A percentile compares a stretch with the other conserved stretches of the same genome.
phyloP scores from a whole-genome alignment of 2,113 vertebrate species.

The Takifugu bimaculatus region DNA sequence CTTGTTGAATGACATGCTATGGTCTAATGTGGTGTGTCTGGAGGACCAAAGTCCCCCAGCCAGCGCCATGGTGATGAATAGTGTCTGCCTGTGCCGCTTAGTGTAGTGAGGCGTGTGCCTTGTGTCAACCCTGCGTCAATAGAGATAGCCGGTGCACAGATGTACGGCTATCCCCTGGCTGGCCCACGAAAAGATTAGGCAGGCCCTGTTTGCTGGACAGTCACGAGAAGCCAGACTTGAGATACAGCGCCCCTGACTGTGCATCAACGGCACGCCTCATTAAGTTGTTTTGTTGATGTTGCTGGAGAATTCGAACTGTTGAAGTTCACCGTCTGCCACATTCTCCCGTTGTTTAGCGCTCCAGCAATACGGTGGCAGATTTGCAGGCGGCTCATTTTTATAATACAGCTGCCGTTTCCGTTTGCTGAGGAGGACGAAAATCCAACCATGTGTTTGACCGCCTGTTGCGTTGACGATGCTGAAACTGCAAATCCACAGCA shows the following conservation, averaged over 20 bases:
- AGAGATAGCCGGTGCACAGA: not conserved
- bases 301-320: not conserved
- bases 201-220: not conserved
- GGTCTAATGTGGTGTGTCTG: slow-evolving; percentile 28
- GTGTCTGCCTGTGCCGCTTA: slow-evolving; percentile 36
- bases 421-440: slow-evolving; percentile 28
- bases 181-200: slow-evolving; percentile 7
- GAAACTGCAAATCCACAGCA: slow-evolving; percentile 22
- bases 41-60: slow-evolving; percentile 42
- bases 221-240: not conserved
- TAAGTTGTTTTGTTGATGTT: not conserved
- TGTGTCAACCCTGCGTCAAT: slow-evolving; percentile 41
- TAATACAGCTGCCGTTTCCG: slow-evolving; percentile 57
- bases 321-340: too few species aligned
- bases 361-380: too few species aligned
- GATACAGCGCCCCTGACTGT: not conserved
- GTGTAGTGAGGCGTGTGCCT: slow-evolving; percentile 48
- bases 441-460: slow-evolving; percentile 24
- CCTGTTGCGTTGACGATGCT: slow-evolving; percentile 21
- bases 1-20: slow-evolving; percentile 22
- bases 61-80: slow-evolving; percentile 53
- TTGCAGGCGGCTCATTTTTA: not conserved
- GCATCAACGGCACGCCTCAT: too few species aligned
- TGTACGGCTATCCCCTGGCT: slow-evolving; percentile 1
- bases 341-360: too few species aligned